Evolutionary conservation across 2,888 invertebrate species (phyloP), one percentile per base, ranked within the genome.

Genomic region (Galeopsomyia nigrocyanea): DNA sequence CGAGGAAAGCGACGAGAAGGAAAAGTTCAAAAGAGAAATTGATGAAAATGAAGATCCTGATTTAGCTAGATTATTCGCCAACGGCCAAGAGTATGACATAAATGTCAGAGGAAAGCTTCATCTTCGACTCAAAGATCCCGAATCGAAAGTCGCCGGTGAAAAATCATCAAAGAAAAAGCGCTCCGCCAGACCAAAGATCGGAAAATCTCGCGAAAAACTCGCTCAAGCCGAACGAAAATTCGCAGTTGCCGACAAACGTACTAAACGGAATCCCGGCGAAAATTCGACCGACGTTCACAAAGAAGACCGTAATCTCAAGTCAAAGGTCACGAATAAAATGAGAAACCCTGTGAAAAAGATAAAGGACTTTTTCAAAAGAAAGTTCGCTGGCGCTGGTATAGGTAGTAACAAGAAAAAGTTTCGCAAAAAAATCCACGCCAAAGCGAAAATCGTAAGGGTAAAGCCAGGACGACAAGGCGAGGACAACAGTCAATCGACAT

Each of bases 71-170:
- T 13, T 39, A 39, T 39, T 39, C 7, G 7, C 39, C 39, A 39
- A 39, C 39, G 39, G 39, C 39, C 21, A 50, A 0, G 19, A 62
- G 3, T 62, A 49, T 53, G 68, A 68, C 5, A n/a, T 61, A 13
- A 14, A 47, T 6, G 68, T 68, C 2, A 39, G 39, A 3, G 67
- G 68, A 50, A 53, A 53, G 22, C 60, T 61, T 6, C 60, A 61
- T 19, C 22, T 61, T 19, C 68, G 55, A 5, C 47, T 61, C 6
- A 39, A 21, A 51, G 22, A 67, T 3, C 17, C 55, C 19, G 19
- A 31, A 17, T 53, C 31, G 16, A 14, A n/a, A 14, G 9, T 19
- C 49, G n/a, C 9, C 26, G 2, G 1, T 39, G 10, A 50, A 22
- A 7, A 22, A 39, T 39, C 39, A 39, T 39, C 39, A 47, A 51